Evolutionary conservation across 2,797 vertebrate genomes (phyloP), one percentile per base, ranked within the genome.

Genomic region (Ataeniobius toweri): DNA sequence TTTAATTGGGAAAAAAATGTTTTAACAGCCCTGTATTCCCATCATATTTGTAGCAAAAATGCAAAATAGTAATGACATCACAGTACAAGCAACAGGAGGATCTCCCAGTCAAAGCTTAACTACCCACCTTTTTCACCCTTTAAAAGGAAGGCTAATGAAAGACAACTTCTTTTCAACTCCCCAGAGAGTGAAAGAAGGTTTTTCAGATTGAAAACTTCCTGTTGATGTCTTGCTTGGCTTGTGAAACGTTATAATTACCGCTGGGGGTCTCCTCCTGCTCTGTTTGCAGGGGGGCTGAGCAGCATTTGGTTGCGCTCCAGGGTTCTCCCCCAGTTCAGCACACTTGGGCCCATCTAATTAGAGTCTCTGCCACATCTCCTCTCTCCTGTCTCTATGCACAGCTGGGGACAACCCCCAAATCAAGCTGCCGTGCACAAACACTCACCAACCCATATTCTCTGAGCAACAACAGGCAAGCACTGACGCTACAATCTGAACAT

Each of bases 231-330:
- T 94, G 92, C 90, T 94, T 93, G 93, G 89, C 91, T 94, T 94
- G 94, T 94, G 94, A 95, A 96, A 95, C 86, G 93, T 94, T 95
- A 92, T 95, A 96, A 96, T 96, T 96, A 95, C 90, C 92, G 94
- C 91, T 92, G 92, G 93, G 94, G 90, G 87, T 93, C 92, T 94
- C 89, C 92, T 92, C 92, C 92, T 82, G 85, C 84, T 92, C 89
- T 90, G 85, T 93, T 93, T 94, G 91, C 90, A 85, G 88, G 90
- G 92, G 89, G 87, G 92, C 86, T 85, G 89, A 85, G 89, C 86
- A 89, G 86, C 88, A 73, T 91, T 93, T 89, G 91, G 91, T 81
- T 59, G 74, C 90, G 74, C 93, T 91, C 92, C 92, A 80, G 93
- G 92, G 91, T 94, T 94, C 93, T 95, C 92, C 89, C 92, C 93